phyloP scores from a whole-genome alignment of 2,113 vertebrate genomes.

The Pteronura brasiliensis region DNA sequence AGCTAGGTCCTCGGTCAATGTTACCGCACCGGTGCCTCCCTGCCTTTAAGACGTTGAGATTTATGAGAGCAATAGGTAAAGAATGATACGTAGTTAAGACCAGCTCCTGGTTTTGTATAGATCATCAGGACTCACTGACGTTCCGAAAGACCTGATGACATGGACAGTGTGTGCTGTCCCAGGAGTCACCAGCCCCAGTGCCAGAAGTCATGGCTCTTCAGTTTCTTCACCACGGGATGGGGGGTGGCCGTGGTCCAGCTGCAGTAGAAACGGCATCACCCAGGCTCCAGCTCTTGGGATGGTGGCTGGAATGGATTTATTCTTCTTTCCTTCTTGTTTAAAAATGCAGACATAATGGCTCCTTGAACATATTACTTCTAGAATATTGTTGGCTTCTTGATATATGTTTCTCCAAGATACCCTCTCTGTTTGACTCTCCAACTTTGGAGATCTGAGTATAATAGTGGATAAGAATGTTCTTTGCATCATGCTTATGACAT shows the following conservation, averaged over 20 bases:
- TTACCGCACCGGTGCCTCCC: constrained; percentile 79
- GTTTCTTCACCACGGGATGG: background rate
- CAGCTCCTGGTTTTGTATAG: constrained; percentile 76
- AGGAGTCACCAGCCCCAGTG: background rate
- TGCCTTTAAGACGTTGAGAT: constrained; percentile 81
- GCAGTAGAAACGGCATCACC: background rate
- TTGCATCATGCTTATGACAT: background rate
- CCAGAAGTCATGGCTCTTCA: too few relatives aligned
- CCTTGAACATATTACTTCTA: background rate
- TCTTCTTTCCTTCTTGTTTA: background rate
- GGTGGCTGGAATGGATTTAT: background rate
- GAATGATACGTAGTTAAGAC: constrained; percentile 80
- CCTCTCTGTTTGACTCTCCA: background rate
- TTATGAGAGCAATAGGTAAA: constrained; percentile 82
- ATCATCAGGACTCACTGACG: constrained; percentile 71
- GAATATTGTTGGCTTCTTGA: background rate
- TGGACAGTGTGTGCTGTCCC: constrained; percentile 44
- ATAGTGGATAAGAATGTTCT: background rate
- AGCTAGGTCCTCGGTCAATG: constrained; percentile 84
- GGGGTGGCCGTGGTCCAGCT: background rate
- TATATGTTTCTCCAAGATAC: background rate
- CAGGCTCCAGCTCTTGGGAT: background rate
- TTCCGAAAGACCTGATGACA: constrained; percentile 71
- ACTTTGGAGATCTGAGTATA: background rate
- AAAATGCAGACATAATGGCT: background rate